Conservation (phyloP, 2,888 invertebrate species). For the Microplitis deprimator region DNA sequence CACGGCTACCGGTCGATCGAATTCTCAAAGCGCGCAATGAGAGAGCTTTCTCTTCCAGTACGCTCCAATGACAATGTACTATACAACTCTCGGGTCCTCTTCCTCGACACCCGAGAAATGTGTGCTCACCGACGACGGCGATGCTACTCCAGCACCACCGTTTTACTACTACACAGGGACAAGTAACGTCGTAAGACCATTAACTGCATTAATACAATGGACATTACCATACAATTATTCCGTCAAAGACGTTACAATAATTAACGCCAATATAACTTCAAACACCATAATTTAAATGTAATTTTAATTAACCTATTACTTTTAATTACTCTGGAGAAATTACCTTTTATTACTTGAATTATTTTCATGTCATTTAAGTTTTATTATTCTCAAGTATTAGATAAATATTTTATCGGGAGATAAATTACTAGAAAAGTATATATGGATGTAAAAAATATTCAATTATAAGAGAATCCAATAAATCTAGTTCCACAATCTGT, state of each 20-base stretch:
- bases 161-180: neutral
- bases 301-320: neutral
- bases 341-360: too few relatives aligned
- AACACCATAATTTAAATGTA: neutral
- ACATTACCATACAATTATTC: neutral
- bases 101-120: neutral
- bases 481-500: neutral
- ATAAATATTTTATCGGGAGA: neutral
- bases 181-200: neutral
- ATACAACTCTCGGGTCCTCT: neutral
- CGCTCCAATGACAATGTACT: neutral
- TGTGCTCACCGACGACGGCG: neutral
- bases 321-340: neutral
- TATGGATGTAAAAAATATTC: neutral
- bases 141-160: neutral
- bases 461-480: neutral
- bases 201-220: neutral
- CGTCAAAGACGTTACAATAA: neutral
- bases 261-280: neutral
- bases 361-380: too few relatives aligned
- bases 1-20: slow-evolving; percentile 51
- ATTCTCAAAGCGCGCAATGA: slow-evolving; percentile 47
- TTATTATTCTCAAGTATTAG: too few relatives aligned
- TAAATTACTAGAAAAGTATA: neutral
- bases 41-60: slow-evolving; percentile 8